These are phyloP conservation scores for Lynx canadensis DNA, from an alignment of 2,113 vertebrate genomes.

Conservation along the genomic window DNA sequence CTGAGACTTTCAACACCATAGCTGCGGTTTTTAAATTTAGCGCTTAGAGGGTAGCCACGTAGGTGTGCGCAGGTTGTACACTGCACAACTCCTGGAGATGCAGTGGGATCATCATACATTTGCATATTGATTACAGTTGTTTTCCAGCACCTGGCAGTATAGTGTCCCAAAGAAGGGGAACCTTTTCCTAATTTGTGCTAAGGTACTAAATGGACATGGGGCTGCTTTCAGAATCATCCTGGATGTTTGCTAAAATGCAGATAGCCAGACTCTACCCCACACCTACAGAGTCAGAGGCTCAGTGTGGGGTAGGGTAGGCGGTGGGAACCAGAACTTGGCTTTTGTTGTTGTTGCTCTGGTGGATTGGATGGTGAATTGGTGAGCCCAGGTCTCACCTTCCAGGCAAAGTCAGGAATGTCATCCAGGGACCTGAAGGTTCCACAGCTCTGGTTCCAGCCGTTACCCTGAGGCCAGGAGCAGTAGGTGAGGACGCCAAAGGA, in stretches of 20 bases:
- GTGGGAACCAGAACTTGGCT: background rate
- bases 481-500: constrained; percentile 62
- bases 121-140: background rate
- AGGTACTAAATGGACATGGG: rapidly evolving
- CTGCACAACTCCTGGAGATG: background rate
- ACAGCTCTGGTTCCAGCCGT: constrained; percentile 66
- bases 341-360: background rate
- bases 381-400: constrained; percentile 64
- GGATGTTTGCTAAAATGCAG: background rate
- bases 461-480: constrained; percentile 50
- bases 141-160: constrained; percentile 50
- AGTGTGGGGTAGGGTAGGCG: no score
- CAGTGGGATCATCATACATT: background rate
- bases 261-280: background rate
- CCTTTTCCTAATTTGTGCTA: background rate
- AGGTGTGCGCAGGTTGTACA: no score
- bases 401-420: constrained; percentile 52
- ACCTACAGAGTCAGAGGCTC: background rate
- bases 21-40: background rate
- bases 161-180: background rate
- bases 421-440: constrained; percentile 26
- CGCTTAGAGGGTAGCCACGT: background rate
- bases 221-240: background rate
- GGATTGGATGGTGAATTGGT: no score
- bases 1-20: background rate